Percentiles rank a stretch among this genome's conserved stretches.
Evolutionary conservation across 2,888 invertebrate species (phyloP).

Genomic region (Seladonia tumulorum): DNA sequence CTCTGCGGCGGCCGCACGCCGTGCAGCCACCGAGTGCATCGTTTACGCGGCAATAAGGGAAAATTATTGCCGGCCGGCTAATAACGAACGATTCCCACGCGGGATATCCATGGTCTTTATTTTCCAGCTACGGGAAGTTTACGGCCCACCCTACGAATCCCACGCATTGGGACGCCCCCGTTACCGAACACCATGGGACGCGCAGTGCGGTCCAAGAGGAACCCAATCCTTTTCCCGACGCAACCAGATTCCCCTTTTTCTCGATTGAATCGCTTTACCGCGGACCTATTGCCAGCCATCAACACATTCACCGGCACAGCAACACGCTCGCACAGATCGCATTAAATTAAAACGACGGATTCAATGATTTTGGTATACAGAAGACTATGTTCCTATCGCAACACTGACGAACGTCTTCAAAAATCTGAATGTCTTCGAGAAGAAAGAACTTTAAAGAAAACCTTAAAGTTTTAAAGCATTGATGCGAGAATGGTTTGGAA

Average conservation of each 20-base stretch:
- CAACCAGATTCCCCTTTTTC: not conserved
- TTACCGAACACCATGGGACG: not conserved
- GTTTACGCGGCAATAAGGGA: constrained; percentile 76
- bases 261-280: not conserved
- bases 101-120: constrained; percentile 71
- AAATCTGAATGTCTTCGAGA: too few relatives aligned
- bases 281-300: not conserved
- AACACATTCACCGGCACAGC: not conserved
- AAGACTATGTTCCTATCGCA: too few relatives aligned
- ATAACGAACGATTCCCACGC: constrained; percentile 77
- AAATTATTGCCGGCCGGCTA: constrained; percentile 75
- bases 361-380: too few relatives aligned
- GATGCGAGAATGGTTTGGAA: too few relatives aligned
- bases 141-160: constrained; percentile 35
- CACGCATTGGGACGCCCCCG: not conserved
- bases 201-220: not conserved
- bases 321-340: not conserved
- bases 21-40: constrained; percentile 70
- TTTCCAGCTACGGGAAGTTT: constrained; percentile 61
- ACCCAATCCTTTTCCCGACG: not conserved
- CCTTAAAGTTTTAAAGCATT: too few relatives aligned
- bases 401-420: too few relatives aligned
- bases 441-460: too few relatives aligned
- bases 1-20: constrained; percentile 47
- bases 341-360: not conserved